Base-by-base conservation (phyloP, 2,888 invertebrate genomes). In the Lepidochitona cinerea region DNA sequence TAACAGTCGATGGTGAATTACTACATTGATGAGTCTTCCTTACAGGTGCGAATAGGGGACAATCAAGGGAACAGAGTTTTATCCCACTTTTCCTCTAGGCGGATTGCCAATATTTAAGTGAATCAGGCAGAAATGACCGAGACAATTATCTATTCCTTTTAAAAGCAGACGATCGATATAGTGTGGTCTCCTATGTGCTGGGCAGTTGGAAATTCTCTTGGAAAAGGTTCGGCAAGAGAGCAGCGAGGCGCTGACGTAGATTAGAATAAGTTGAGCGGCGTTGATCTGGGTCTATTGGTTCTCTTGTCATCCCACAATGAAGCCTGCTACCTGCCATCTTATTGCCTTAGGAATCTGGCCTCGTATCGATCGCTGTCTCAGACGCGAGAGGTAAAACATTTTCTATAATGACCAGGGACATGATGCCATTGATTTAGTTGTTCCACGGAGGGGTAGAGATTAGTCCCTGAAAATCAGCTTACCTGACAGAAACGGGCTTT, bases 71-170 rank as follows among this genome's bases (percentile, higher is more conserved):
- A 54, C 54, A 26, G 26, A 54, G 54, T 23, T 54, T 54, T 54
- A 12, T 54, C 54, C 9, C n/a, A 12, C 54, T 26, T n/a, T 23
- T 12, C 26, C 54, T 54, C 23, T n/a, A 26, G n/a, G 54, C 54
- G n/a, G 54, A 7, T 54, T n/a, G 54, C 54, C 54, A 54, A 54
- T 54, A 54, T 54, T 54, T 54, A 54, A 54, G 54, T 23, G 54
- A 54, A 54, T 54, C 54, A 54, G 23, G 54, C 26, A 54, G 12
- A 54, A 54, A 54, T 54, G 23, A 26, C 54, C n/a, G 54, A 23
- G 54, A 54, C 26, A 54, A 54, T 54, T 54, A 54, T 54, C 54
- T 7, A n/a, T 54, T 12, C 12, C 54, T 54, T 12, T 54, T 7
- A 54, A 26, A 54, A 6, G 54, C 23, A 9, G 12, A 23, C 14